Base-by-base conservation (phyloP, 2,113 vertebrate genomes). In the Ascaphus truei region DNA sequence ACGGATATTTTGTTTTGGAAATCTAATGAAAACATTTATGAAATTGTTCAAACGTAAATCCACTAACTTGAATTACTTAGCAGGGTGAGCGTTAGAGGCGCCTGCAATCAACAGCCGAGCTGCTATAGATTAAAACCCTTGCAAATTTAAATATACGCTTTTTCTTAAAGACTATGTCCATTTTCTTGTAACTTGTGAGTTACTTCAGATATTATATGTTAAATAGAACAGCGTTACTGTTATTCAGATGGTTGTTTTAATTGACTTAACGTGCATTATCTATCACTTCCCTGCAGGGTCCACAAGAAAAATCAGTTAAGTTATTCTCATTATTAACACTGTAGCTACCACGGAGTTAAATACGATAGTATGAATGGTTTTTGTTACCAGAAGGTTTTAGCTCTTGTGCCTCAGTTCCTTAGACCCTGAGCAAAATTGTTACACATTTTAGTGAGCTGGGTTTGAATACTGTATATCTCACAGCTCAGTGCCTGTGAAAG, bases 231-330 rank as follows among this genome's bases (percentile, higher is more conserved):
- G 18, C 20, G 34, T 13, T 45, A n/a, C 56, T 59, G 36, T 59
- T 68, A 27, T 48, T 68, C 30, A 26, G 26, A 37, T 41, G 55
- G 31, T 68, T 59, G 41, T 52, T 68, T 68, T 68, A 68, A 68
- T 68, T 68, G 66, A 55, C 66, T 68, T 59, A 59, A 68, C 60
- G n/a, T 68, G 50, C 66, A 59, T 6, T 30, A 16, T 68, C 66
- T 68, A 29, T 59, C 66, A 68, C 66, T 43, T 68, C 66, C 47
- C 66, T 68, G 66, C 66, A 59, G 66, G 66, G 43, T 20, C 55
- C 52, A 7, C 55, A 59, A 45, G 56, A 55, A 50, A 62, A 68
- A 68, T 68, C 66, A 59, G 60, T 68, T 57, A 10, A 50, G 50
- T 60, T 60, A 41, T 59, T 68, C 43, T 68, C 66, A 55, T 39